A percentile compares a stretch with the other conserved stretches of the same genome.
Evolutionary conservation across 2,888 invertebrate species (phyloP).

Genomic region (Campopleginae sp.): DNA sequence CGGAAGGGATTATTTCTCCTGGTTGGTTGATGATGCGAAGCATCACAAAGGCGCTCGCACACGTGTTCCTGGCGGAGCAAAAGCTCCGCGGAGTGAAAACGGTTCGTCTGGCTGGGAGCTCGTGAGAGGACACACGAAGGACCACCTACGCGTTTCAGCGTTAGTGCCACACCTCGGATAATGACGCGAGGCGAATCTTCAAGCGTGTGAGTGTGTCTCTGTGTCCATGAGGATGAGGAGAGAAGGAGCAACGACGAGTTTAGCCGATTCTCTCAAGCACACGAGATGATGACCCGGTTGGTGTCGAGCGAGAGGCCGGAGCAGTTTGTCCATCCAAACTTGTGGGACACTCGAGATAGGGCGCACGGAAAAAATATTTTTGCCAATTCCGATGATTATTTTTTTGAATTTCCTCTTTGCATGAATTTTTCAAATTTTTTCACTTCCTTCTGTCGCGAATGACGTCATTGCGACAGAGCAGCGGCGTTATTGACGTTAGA

Average conservation of each 20-base stretch:
- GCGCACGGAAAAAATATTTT: neutral
- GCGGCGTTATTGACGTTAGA: neutral
- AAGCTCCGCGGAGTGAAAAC: constrained; percentile 50
- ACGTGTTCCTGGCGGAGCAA: constrained; percentile 48
- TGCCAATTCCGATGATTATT: neutral
- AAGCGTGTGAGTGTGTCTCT: constrained; percentile 17
- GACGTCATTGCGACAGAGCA: neutral
- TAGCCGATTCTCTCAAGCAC: constrained; percentile 74
- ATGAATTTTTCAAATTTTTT: neutral
- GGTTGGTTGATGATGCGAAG: constrained; percentile 10
- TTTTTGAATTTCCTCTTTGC: neutral
- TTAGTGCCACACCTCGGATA: constrained; percentile 81
- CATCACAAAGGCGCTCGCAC: constrained; percentile 4
- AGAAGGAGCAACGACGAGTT: constrained; percentile 58
- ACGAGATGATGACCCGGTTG: constrained; percentile 77
- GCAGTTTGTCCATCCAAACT: constrained; percentile 32
- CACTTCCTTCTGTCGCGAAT: neutral
- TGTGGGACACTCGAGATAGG: constrained; percentile 14
- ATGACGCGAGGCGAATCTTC: constrained; percentile 79
- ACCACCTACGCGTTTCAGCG: constrained; percentile 77
- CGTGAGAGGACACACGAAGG: constrained; percentile 66
- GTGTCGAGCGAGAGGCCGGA: constrained; percentile 58
- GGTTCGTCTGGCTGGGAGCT: constrained; percentile 36
- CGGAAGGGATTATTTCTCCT: constrained; percentile 15
- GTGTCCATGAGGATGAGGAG: neutral